Evolutionary conservation across 2,797 vertebrate genomes (phyloP), one percentile per base, ranked within the genome.

Genomic region (Rhinophrynus dorsalis): DNA sequence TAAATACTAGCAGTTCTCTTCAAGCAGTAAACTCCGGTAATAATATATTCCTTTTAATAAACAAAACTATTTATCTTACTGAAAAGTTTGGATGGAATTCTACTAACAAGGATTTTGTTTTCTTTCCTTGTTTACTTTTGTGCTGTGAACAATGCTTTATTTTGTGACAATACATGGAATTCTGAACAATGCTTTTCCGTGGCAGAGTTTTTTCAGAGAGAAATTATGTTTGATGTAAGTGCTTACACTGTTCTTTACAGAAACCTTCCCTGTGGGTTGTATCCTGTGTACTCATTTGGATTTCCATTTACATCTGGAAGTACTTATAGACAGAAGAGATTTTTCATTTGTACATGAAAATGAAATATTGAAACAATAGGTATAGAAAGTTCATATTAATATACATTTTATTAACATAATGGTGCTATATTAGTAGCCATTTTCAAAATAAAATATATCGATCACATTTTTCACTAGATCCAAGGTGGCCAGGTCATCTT

Each of bases 221-320:
- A 26, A 32, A 30, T 10, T 9, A 42, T 61, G 67, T 69, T 61
- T 61, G 67, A 68, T 42, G 33, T 54, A 44, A 60, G 56, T 60
- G 33, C 37, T 42, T 58, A 60, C 5, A 44, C 29, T 61, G 27
- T 24, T 29, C 27, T 54, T 30, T 52, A 61, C 61, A 61, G 56
- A 52, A 69, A 44, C 9, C 33, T 44, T 50, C 67, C 57, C 67
- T 54, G 57, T 54, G 20, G 67, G 5, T 33, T 6, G 26, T 11
- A 61, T 69, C 67, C 67, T 61, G 67, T 45, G 26, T 54, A 48
- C 48, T 54, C 45, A 24, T 20, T 54, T 38, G 54, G 47, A 69
- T 61, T 69, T 69, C 35, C 57, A 10, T 23, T 33, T 52, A 40
- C 50, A 24, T 60, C 18, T 40, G 56, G 18, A 18, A 33, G 23